A percentile compares a stretch with the other conserved stretches of the same genome.
Evolutionary conservation across 30 jellyfish, hydroid and myxozoan species (phyloP).

Genomic region (Haliclystus octoradiatus): DNA sequence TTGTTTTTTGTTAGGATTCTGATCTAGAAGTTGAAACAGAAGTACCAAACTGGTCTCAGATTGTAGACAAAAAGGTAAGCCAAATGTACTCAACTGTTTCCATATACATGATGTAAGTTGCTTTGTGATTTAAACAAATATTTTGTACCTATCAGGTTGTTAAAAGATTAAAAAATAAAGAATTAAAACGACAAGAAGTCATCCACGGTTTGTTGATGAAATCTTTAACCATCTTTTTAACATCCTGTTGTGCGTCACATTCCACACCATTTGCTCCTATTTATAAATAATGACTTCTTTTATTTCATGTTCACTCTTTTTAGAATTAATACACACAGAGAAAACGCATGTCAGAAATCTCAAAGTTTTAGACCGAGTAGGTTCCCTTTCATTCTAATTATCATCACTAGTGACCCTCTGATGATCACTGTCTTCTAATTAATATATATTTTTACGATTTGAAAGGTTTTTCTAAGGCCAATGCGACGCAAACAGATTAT

Average conservation of each 20-base stretch:
- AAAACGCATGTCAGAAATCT: slow-evolving; percentile 82
- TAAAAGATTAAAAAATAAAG: slow-evolving; percentile 66
- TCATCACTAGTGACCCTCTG: too few species aligned
- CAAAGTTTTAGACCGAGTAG: slow-evolving; percentile 66
- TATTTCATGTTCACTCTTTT: neutral
- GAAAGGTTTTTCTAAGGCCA: slow-evolving; percentile 77
- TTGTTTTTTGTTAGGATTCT: slow-evolving; percentile 9
- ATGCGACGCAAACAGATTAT: slow-evolving; percentile 56
- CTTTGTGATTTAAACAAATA: too few species aligned
- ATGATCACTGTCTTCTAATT: neutral
- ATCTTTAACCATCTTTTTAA: neutral
- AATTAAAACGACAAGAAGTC: slow-evolving; percentile 93
- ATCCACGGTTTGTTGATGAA: slow-evolving; percentile 59
- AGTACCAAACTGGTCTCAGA: slow-evolving; percentile 74
- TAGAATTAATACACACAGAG: slow-evolving; percentile 85
- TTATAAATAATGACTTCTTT: slow-evolving; percentile 3
- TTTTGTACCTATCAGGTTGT: slow-evolving; percentile 37
- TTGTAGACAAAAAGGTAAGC: slow-evolving; percentile 79
- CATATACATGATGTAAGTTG: neutral
- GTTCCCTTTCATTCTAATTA: neutral
- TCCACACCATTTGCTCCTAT: slow-evolving; percentile 3
- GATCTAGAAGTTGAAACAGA: slow-evolving; percentile 78
- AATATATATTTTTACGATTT: neutral
- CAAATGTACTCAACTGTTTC: too few species aligned
- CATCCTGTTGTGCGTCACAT: neutral